Base-by-base conservation (phyloP, 2,888 invertebrate genomes). In the Meloe dianella region DNA sequence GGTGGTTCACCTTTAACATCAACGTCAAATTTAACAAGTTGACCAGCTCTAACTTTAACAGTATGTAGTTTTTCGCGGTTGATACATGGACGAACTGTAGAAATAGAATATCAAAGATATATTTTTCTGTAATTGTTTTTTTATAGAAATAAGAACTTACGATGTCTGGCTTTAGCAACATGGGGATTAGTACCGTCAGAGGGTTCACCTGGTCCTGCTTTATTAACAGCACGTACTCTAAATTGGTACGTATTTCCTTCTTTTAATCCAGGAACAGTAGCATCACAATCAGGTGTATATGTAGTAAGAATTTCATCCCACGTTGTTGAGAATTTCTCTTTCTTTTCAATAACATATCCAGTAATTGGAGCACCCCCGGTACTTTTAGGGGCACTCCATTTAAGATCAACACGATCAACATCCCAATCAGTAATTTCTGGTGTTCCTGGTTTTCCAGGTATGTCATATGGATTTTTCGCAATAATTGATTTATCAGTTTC, bases 1-100 rank as follows among this genome's bases (percentile, higher is more conserved):
- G 96, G 93, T 60, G 99, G 99, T 86, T 99, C 98, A 81, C 98
- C 99, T 81, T 93, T 92, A 74, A 97, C 93, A 83, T 97, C 95
- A 3, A 98, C 96, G 81, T 97, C 96, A 77, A 98, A 88, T 78
- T 93, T 95, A 76, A 98, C 92, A 10, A 91, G 86, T 79, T 95
- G 92, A 0, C 98, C 97, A 24, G 96, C 95, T 75, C 97, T 92
- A 4, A 98, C 92, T 79, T 93, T 93, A 0, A 96, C 87, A 1
- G 92, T 91, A 69, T 93, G 91, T 83, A 98, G 88, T 85, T 97
- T 96, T 74, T 96, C 96, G 68, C 97, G 92, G 84, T 98, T 97
- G 82, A 99, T 98, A 75, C 89, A 88, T 58, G 99, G 99, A 84
- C 97, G 96, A 82, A 97, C 96, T 96, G n/a, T 27, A 24, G 86